Base-by-base conservation (phyloP, 2,797 vertebrate species). In the Brotogeris chrysoptera region DNA sequence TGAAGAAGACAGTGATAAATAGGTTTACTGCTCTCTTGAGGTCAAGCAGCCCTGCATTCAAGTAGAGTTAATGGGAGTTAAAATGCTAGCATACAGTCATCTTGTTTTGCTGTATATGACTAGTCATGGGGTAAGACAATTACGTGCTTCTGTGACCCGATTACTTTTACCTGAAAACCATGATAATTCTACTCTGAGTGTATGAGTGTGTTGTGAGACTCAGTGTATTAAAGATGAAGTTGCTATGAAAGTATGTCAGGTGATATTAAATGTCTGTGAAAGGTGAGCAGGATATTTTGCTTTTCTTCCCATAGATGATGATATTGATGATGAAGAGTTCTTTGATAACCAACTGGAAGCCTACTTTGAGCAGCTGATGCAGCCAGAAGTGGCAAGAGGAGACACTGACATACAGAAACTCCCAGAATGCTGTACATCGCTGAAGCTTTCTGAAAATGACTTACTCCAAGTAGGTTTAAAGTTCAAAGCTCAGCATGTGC, bases 281-380 rank as follows among this genome's bases (percentile, higher is more conserved):
- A 65, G 38, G 7, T 82, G 38, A 71, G 28, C 46, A 73, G 13
- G 10, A 3, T 85, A 18, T 11, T 91, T 95, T 84, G n/a, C 25
- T 85, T 86, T 16, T 86, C 39, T 97, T 73, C 81, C 32, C 25
- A 25, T 85, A 98, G 98, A 98, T 97, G 98, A 98, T 84, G 99
- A 99, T 74, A 96, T 98, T 91, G 98, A 99, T 97, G 97, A 98
- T 86, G 98, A 98, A 97, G 98, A 98, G 64, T 98, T 99, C 93
- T 98, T 98, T 88, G 99, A 99, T 96, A 98, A 99, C 43, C 98
- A 98, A 44, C 96, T 99, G 59, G 98, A 99, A 93, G 97, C 98
- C 7, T 99, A 99, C 96, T 99, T 99, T 95, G 98, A 98, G 71
- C 98, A 99, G 70, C 95, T 99, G 90, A 97, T 99, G 30, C 97